These are phyloP conservation scores for Biston stratarius DNA, from an alignment of 2,888 invertebrate genomes.

Conservation along the genomic window DNA sequence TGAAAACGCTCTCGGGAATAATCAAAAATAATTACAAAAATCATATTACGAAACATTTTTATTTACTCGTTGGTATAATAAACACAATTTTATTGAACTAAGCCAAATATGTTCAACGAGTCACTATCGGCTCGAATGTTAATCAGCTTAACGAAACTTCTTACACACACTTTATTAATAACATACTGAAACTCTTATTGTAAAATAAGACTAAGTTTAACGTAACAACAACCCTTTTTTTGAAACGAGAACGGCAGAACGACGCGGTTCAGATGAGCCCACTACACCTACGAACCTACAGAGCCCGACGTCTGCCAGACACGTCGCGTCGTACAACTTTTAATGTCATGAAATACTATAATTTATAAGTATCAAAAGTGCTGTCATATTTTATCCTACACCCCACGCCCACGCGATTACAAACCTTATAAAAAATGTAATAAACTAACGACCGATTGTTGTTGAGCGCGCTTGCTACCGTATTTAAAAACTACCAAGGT, in stretches of 20 bases:
- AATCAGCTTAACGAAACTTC: slow-evolving; percentile 77
- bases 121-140: slow-evolving; percentile 74
- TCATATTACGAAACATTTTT: slow-evolving; percentile 85
- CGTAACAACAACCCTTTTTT: slow-evolving; percentile 81
- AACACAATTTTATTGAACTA: slow-evolving; percentile 84
- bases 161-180: slow-evolving; percentile 77
- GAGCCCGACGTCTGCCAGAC: slow-evolving; percentile 12
- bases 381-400: slow-evolving; percentile 52
- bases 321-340: slow-evolving; percentile 23
- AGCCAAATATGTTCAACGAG: slow-evolving; percentile 79
- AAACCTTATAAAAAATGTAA: slow-evolving; percentile 60
- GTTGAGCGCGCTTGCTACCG: slow-evolving; percentile 8
- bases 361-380: slow-evolving; percentile 64
- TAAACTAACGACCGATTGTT: slow-evolving; percentile 35
- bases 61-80: slow-evolving; percentile 84
- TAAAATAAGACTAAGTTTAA: slow-evolving; percentile 79
- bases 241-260: slow-evolving; percentile 64
- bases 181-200: slow-evolving; percentile 77
- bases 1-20: slow-evolving; percentile 70
- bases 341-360: slow-evolving; percentile 53
- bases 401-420: slow-evolving; percentile 57
- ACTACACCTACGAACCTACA: slow-evolving; percentile 21
- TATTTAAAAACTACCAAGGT: slow-evolving; percentile 26
- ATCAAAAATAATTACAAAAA: slow-evolving; percentile 86
- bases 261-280: slow-evolving; percentile 18